These are phyloP conservation scores for Cacoxenus indagator DNA, from an alignment of 2,888 invertebrate genomes.

Conservation along the genomic window DNA sequence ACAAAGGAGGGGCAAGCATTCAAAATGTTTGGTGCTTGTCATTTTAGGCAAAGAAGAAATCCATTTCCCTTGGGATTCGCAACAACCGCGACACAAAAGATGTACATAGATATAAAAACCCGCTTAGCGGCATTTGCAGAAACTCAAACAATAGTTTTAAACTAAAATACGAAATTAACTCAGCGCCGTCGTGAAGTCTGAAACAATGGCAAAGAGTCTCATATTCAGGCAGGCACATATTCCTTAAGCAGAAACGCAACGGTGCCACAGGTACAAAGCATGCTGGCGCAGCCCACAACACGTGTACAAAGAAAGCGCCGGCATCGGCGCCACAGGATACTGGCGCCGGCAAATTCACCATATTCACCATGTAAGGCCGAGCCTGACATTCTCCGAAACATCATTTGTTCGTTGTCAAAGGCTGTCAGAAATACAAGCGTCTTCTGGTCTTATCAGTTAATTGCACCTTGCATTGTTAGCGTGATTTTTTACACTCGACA, in stretches of 20 bases:
- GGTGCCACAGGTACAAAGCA: constrained; percentile 10
- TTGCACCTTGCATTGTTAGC: constrained; percentile 25
- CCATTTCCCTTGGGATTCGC: background rate
- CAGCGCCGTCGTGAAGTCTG: background rate
- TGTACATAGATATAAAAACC: background rate
- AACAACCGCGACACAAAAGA: background rate
- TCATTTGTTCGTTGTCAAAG: constrained; percentile 19
- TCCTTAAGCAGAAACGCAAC: background rate
- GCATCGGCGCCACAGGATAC: constrained; percentile 46
- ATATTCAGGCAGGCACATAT: background rate
- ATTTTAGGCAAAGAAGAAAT: background rate
- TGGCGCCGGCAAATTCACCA: constrained; percentile 58
- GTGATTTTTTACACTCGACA: constrained; percentile 56
- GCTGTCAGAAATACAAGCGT: background rate
- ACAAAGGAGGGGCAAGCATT: background rate
- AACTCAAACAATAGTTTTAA: background rate
- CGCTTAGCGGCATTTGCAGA: constrained; percentile 13
- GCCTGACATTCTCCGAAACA: constrained; percentile 45
- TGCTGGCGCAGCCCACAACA: background rate
- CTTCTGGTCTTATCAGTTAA: background rate
- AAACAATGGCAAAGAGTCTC: background rate
- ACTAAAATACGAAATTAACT: constrained; percentile 12
- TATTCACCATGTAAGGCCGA: constrained; percentile 40
- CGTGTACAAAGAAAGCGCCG: constrained; percentile 29
- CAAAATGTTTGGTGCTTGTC: background rate